Percentiles rank a stretch among this genome's conserved stretches.
Conservation (phyloP, 2,797 vertebrate species). For the Sebastes matsubarae region DNA sequence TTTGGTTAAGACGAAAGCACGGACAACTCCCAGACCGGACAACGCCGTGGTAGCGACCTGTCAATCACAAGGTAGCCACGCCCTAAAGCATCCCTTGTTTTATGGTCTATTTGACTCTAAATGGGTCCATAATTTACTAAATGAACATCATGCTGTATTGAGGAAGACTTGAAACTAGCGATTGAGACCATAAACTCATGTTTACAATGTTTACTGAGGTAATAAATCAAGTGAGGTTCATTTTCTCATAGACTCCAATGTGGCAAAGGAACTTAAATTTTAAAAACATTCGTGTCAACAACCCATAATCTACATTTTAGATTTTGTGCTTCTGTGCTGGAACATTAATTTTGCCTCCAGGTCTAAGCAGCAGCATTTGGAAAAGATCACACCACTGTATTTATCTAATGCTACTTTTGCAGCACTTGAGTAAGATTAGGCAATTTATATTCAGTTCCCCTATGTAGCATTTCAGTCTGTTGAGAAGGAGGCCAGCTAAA, state of each 20-base stretch:
- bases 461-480: not conserved
- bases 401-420: not conserved
- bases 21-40: too few species aligned
- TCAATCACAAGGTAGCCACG: too few species aligned
- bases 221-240: too few species aligned
- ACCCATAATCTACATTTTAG: not conserved
- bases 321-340: not conserved
- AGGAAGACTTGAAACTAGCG: too few species aligned
- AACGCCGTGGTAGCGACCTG: too few species aligned
- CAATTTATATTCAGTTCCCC: constrained; percentile 11
- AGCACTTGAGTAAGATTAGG: not conserved
- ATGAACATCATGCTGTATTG: too few species aligned
- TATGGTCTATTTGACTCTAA: too few species aligned
- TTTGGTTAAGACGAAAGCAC: too few species aligned
- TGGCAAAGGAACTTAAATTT: not conserved
- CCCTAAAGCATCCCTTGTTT: rapidly evolving
- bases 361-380: not conserved
- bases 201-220: too few species aligned
- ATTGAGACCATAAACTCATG: too few species aligned
- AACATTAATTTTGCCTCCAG: not conserved
- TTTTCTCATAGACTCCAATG: not conserved
- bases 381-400: not conserved
- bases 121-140: too few species aligned
- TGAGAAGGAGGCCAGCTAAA: not conserved
- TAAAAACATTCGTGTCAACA: not conserved